phyloP scores from a whole-genome alignment of 2,113 vertebrate species.

The Coreoperca whiteheadi region DNA sequence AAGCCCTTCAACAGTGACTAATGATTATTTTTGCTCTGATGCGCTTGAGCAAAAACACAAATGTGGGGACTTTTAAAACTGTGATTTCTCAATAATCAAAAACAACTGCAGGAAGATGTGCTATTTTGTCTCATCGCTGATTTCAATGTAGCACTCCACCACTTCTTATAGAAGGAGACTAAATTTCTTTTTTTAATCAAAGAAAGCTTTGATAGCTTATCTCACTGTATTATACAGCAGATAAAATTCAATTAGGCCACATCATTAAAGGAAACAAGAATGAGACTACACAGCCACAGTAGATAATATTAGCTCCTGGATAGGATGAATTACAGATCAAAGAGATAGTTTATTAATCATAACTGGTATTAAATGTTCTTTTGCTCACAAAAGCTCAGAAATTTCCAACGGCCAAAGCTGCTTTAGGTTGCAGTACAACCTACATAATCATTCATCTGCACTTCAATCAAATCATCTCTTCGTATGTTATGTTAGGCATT shows the following conservation, averaged over 20 bases:
- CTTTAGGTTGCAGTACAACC: too few species aligned
- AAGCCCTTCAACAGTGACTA: too few species aligned
- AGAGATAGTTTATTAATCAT: background rate
- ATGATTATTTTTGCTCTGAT: too few species aligned
- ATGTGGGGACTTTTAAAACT: too few species aligned
- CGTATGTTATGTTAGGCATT: background rate
- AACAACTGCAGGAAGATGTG: background rate
- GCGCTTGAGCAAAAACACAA: too few species aligned
- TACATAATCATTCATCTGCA: background rate
- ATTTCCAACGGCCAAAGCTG: background rate
- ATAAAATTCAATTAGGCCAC: conserved; percentile 13
- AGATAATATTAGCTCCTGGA: background rate
- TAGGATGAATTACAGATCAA: background rate
- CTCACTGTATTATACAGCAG: background rate
- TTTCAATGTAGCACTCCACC: background rate
- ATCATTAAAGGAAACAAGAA: conserved; percentile 12
- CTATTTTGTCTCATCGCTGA: background rate
- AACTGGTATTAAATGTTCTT: background rate
- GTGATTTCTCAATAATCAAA: background rate
- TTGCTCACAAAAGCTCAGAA: background rate
- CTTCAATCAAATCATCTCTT: background rate
- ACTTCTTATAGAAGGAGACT: background rate
- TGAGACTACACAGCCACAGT: background rate
- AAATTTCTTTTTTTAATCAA: conserved; percentile 3
- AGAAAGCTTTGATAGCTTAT: background rate